Conservation (phyloP, 2,888 invertebrate species). For the Onthophagus sagittarius region DNA sequence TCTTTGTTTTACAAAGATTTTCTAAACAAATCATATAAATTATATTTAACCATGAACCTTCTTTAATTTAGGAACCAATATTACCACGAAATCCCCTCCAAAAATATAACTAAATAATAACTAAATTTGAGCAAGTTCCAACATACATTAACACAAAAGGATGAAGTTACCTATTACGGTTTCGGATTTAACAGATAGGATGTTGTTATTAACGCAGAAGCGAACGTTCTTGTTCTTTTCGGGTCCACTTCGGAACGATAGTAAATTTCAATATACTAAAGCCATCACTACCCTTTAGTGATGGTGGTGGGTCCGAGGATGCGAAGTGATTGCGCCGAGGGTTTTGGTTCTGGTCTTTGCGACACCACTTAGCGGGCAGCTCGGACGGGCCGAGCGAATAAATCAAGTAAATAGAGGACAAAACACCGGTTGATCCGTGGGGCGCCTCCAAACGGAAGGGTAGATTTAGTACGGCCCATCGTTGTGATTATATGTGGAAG, state of each 20-base stretch:
- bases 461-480: constrained; percentile 7
- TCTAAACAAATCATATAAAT: too few species aligned
- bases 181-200: background rate
- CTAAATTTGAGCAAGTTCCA: too few species aligned
- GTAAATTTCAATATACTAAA: too few species aligned
- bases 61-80: too few species aligned
- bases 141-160: too few species aligned
- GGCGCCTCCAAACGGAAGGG: background rate
- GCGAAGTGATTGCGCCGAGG: background rate
- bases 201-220: background rate
- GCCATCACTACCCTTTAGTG: too few species aligned
- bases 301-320: constrained; percentile 1
- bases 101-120: too few species aligned
- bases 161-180: background rate
- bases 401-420: constrained; percentile 14
- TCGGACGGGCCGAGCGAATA: background rate
- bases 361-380: constrained; percentile 1
- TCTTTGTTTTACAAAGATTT: too few species aligned
- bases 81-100: too few species aligned
- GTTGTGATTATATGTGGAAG: constrained; percentile 11
- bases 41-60: too few species aligned
- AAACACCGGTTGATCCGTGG: constrained; percentile 14
- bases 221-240: background rate
- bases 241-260: background rate
- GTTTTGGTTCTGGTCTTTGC: background rate